These are phyloP conservation scores for Tetragnatha montana DNA, from an alignment of 2,888 invertebrate genomes.

Conservation along the genomic window DNA sequence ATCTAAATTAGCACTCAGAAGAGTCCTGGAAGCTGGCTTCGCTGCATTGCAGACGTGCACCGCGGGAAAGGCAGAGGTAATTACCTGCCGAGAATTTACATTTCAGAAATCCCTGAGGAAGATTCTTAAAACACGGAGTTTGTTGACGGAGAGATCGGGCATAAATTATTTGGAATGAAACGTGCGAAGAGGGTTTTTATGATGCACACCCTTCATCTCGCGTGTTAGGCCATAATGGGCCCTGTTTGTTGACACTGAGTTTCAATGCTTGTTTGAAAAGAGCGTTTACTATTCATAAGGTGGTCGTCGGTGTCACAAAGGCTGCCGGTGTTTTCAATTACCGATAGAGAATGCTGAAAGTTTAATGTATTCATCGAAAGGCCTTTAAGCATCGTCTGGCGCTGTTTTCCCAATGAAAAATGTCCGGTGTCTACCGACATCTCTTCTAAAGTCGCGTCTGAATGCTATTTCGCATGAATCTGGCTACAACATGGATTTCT, in stretches of 20 bases:
- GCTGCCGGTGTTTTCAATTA: not conserved
- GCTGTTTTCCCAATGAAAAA: not conserved
- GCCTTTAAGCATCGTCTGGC: not conserved
- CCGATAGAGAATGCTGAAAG: not conserved
- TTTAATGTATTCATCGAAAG: not conserved
- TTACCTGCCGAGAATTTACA: slow-evolving; percentile 51
- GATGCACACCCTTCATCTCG: not conserved
- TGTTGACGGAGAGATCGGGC: not conserved
- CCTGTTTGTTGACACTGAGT: not conserved
- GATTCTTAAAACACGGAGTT: not conserved
- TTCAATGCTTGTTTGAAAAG: not conserved
- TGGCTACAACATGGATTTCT: no score
- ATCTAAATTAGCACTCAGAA: slow-evolving; percentile 19
- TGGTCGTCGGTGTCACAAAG: not conserved
- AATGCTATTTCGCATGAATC: no score
- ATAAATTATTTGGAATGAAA: not conserved
- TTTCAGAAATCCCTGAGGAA: slow-evolving; percentile 21
- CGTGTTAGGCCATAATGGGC: not conserved
- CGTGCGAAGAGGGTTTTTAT: not conserved
- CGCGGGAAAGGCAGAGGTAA: slow-evolving; percentile 25
- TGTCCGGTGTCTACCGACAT: no score
- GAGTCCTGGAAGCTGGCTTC: not conserved
- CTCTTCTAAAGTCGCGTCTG: no score
- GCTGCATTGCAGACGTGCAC: not conserved
- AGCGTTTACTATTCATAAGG: not conserved